Conservation (phyloP, 2,797 vertebrate genomes). For the Rhabdomys pumilio region DNA sequence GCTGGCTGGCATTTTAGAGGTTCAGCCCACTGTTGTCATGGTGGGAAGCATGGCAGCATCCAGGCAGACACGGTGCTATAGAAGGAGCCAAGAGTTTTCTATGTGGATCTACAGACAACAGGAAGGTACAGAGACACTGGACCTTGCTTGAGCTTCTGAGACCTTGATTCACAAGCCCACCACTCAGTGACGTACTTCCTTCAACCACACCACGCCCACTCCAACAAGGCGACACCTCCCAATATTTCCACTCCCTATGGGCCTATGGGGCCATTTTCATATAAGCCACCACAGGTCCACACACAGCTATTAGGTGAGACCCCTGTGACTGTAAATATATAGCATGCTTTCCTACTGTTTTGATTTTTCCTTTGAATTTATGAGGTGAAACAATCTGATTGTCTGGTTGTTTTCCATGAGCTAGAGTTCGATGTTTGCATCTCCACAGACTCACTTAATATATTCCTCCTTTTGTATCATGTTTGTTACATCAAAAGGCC, state of each 20-base stretch:
- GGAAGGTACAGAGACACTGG: background rate
- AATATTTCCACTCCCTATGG: background rate
- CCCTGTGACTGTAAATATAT: background rate
- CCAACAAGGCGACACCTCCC: background rate
- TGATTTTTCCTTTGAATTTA: background rate
- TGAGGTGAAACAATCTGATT: conserved; percentile 27
- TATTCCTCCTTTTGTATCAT: background rate
- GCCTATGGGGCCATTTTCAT: background rate
- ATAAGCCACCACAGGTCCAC: background rate
- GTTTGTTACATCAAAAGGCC: conserved; percentile 26
- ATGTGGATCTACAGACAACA: background rate
- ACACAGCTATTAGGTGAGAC: background rate
- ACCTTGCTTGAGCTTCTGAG: background rate
- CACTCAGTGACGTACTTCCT: background rate
- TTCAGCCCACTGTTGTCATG: background rate
- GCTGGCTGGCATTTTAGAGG: background rate
- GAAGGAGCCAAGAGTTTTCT: background rate
- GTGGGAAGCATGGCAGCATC: background rate
- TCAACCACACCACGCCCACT: background rate
- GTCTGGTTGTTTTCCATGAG: background rate
- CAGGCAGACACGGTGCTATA: background rate
- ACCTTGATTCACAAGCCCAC: background rate
- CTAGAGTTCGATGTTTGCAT: background rate
- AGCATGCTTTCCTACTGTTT: background rate
- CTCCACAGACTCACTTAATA: background rate